These are phyloP conservation scores for Bubo blakistoni DNA, from an alignment of 2,113 vertebrate genomes.

Conservation along the genomic window DNA sequence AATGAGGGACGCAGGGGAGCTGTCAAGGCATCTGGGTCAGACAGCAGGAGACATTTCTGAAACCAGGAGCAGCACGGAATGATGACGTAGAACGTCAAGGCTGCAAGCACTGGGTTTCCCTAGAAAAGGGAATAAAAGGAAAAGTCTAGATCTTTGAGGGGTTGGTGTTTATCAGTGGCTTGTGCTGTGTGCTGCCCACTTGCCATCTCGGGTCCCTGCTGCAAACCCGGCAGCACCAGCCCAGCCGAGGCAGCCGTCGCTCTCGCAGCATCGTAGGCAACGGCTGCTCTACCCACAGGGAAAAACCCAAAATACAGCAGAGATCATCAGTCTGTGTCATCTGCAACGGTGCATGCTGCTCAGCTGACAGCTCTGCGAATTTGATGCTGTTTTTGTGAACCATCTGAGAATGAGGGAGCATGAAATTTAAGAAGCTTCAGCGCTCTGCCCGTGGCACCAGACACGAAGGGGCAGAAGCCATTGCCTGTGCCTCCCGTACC, in stretches of 20 bases:
- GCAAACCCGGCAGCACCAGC: not conserved
- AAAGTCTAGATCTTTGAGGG: not conserved
- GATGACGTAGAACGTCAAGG: not conserved
- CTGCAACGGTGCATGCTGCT: not conserved
- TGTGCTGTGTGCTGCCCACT: not conserved
- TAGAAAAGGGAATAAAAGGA: not conserved
- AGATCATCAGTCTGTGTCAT: not conserved
- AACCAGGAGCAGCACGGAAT: not conserved
- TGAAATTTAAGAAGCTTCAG: not conserved
- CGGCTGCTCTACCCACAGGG: not conserved
- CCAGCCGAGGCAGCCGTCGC: not conserved
- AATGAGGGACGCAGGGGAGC: rapidly evolving
- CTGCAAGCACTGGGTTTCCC: not conserved
- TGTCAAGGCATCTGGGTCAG: not conserved
- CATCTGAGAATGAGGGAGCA: not conserved
- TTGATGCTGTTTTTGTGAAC: not conserved
- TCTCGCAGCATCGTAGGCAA: rapidly evolving
- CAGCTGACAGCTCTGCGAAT: not conserved
- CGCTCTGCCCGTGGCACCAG: not conserved
- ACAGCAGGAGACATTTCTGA: not conserved
- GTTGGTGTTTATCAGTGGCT: not conserved
- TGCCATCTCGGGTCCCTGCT: not conserved
- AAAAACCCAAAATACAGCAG: not conserved
- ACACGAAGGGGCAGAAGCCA: not conserved
- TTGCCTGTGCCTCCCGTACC: not conserved